Evolutionary conservation across 1,140 invertebrate species (phyloP).

Genomic region (Drosophila ercepeae): DNA sequence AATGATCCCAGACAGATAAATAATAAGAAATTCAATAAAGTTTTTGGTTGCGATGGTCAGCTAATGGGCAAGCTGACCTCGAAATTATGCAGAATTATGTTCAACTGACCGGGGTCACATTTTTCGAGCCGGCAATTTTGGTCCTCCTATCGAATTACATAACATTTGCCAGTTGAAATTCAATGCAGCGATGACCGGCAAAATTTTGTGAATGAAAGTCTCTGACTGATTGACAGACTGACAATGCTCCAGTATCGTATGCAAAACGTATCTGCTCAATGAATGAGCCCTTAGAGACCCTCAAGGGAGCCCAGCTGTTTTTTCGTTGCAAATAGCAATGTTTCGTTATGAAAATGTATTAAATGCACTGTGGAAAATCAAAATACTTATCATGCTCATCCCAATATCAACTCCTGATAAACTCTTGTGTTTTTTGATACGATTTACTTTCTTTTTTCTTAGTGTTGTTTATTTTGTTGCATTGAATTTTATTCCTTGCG

Average conservation of each 20-base stretch:
- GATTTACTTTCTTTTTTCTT: not conserved
- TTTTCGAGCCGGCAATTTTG: conserved; percentile 47
- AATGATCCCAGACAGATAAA: conserved; percentile 18
- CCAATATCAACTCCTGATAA: not conserved
- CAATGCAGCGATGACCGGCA: conserved; percentile 40
- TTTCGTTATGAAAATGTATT: not conserved
- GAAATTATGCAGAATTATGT: conserved; percentile 21
- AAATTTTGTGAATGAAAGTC: conserved; percentile 29
- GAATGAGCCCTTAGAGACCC: conserved; percentile 53
- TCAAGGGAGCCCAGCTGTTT: conserved; percentile 27
- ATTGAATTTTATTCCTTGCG: conserved; percentile 30
- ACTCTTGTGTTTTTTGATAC: not conserved
- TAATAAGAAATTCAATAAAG: not conserved
- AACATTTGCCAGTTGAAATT: conserved; percentile 73
- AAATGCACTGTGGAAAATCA: conserved; percentile 3
- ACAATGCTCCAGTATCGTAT: conserved; percentile 55
- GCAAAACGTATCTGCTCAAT: conserved; percentile 36
- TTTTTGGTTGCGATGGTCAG: conserved; percentile 14
- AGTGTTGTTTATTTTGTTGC: conserved; percentile 12
- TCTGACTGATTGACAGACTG: conserved; percentile 52
- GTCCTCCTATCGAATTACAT: conserved; percentile 59
- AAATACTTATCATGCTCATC: no score
- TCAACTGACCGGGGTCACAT: not conserved
- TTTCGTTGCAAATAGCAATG: conserved; percentile 6
- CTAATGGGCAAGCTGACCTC: conserved; percentile 40